These are phyloP conservation scores for Rissa tridactyla DNA, from an alignment of 2,113 vertebrate species.

Conservation along the genomic window DNA sequence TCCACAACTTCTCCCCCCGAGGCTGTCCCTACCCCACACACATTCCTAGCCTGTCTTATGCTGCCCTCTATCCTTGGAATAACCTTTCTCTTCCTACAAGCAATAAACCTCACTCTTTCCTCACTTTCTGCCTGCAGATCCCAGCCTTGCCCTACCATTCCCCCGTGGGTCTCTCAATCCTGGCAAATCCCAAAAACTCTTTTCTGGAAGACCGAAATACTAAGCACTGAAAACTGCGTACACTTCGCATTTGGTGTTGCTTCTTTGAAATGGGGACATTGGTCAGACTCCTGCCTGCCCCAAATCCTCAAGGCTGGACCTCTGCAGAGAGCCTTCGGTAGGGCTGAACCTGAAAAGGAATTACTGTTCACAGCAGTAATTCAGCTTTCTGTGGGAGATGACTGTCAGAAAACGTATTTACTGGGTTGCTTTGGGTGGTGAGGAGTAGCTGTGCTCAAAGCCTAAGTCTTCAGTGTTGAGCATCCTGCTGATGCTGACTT, in stretches of 20 bases:
- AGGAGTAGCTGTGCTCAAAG: neutral
- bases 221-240: neutral
- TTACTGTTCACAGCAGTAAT: neutral
- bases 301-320: neutral
- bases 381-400: neutral
- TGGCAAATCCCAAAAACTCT: neutral
- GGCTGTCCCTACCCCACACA: neutral
- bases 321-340: neutral
- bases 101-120: neutral
- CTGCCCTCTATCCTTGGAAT: constrained; percentile 61
- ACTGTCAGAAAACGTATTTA: neutral
- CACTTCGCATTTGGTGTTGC: neutral
- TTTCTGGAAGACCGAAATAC: neutral
- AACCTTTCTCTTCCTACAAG: neutral
- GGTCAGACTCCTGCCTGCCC: neutral
- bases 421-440: neutral
- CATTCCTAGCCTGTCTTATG: constrained; percentile 47
- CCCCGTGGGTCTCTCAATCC: neutral
- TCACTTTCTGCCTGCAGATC: neutral
- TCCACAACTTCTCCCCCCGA: neutral
- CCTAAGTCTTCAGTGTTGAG: neutral
- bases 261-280: neutral
- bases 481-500: neutral
- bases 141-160: neutral
- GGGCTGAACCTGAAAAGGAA: neutral